Base-by-base conservation (phyloP, 1,140 invertebrate species). In the Pollicipes pollicipes region DNA sequence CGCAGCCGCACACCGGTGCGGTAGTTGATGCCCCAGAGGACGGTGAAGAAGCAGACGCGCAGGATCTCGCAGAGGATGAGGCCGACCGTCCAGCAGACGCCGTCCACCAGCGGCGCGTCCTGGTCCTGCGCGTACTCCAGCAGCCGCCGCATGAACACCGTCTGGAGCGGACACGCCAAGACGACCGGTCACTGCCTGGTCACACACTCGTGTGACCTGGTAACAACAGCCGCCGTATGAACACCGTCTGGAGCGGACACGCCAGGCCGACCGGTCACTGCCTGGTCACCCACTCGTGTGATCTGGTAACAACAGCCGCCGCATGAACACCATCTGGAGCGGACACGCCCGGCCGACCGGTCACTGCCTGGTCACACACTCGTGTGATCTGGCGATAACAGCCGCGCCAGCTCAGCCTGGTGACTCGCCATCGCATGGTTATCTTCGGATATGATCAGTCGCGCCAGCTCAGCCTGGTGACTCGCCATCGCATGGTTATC, bases 1-100 rank as follows among this genome's bases (percentile, higher is more conserved):
- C 85, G 81, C 45, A 88, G 77, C 75, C 87, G 80, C 70, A 86
- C 77, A 58, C 83, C 86, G 77, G 84, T 87, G 74, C 85, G 77
- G 73, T 82, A 82, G 76, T 84, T 86, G 30, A 85, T 77, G 26
- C 83, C 83, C 85, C 86, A 88, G 26, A 83, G 82, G 71, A 83
- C 79, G 10, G 84, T 84, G 74, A 86, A 85, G 68, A 84, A 81
- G 30, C 85, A 75, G 30, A 84, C 81, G 31, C 87, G 80, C 24
- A 80, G 68, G 58, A 85, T 74, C 78, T 88, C 87, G 69, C 81
- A 83, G 0, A 81, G 28, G 45, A 81, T 79, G 29, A 87, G 75
- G 1, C 82, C 76, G 24, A 81, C 26, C n/a, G 83, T 83, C 81
- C 84, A 84, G 0, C 78, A 77, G 24, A 85, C 72, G 3, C 84